These are phyloP conservation scores for Aquatica leii DNA, from an alignment of 2,888 invertebrate species.

Conservation along the genomic window DNA sequence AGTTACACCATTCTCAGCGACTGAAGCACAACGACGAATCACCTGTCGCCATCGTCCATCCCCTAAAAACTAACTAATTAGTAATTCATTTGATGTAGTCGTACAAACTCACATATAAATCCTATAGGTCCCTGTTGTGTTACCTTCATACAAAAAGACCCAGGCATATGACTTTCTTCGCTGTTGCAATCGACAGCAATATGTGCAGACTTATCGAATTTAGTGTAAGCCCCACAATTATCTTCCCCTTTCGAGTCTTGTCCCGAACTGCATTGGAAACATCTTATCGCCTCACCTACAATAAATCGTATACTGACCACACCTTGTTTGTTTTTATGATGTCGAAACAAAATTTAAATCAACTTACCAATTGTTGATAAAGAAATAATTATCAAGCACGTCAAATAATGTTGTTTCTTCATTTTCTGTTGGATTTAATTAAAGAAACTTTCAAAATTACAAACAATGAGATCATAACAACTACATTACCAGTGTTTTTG, in stretches of 20 bases:
- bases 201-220: conserved; percentile 84
- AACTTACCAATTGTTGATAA: conserved; percentile 17
- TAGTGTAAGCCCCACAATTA: conserved; percentile 88
- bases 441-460: too few species aligned
- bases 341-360: too few species aligned
- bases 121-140: conserved; percentile 93
- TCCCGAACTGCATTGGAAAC: conserved; percentile 93
- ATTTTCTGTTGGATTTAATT: too few species aligned
- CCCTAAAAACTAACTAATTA: conserved; percentile 69
- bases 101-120: conserved; percentile 84
- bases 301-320: background rate
- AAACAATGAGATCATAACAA: too few species aligned
- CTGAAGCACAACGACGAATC: conserved; percentile 87
- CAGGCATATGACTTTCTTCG: conserved; percentile 93
- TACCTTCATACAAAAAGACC: conserved; percentile 95
- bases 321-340: background rate
- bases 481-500: too few species aligned
- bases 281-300: conserved; percentile 78
- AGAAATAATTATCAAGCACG: conserved; percentile 11
- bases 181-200: conserved; percentile 93
- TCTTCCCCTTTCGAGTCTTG: conserved; percentile 83
- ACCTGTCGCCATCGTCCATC: conserved; percentile 95
- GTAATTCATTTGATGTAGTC: background rate
- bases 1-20: conserved; percentile 89
- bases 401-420: background rate